Base-by-base conservation (phyloP, 2,888 invertebrate species). In the Ochropleura plecta region DNA sequence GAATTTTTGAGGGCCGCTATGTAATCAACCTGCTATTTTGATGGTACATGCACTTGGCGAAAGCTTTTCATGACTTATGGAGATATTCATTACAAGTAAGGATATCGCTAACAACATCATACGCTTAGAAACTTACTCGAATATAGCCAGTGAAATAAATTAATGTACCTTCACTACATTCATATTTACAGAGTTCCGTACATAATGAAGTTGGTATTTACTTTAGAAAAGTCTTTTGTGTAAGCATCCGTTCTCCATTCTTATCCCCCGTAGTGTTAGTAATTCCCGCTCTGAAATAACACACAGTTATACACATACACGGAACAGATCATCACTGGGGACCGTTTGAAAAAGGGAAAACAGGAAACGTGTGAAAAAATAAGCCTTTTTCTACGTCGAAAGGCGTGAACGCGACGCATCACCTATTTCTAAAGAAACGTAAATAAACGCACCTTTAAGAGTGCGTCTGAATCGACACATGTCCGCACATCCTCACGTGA, bases 401-500 rank as follows among this genome's bases (percentile, higher is more conserved):
- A 90, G 92, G 92, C 93, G 94, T 92, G 92, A 93, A 94, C 91
- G 90, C 92, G 90, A 93, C 93, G 94, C 94, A 94, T 94, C 94
- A 94, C 93, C 94, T 94, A 89, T 92, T 94, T 95, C 94, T 92
- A 95, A 95, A 94, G 94, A 89, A 92, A 89, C 87, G 95, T 93
- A 95, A 95, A 95, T 95, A 95, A 91, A 95, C 95, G 95, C 94
- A 94, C 92, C 91, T 92, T 91, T 84, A 90, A 89, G 90, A 92
- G 93, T 95, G 93, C 92, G 94, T 94, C 88, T 95, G 94, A 95
- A 94, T 95, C 95, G 93, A 93, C 94, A 92, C 92, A 90, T 91
- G 88, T 88, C 85, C 88, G 86, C 85, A 86, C 84, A 83, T 73
- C 81, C 84, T 77, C 86, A 71, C 79, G 81, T 86, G 77, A 88